Percentiles rank a stretch among this genome's conserved stretches.
These are phyloP conservation scores for Alectura lathami DNA, from an alignment of 2,113 vertebrate genomes.

Conservation along the genomic window DNA sequence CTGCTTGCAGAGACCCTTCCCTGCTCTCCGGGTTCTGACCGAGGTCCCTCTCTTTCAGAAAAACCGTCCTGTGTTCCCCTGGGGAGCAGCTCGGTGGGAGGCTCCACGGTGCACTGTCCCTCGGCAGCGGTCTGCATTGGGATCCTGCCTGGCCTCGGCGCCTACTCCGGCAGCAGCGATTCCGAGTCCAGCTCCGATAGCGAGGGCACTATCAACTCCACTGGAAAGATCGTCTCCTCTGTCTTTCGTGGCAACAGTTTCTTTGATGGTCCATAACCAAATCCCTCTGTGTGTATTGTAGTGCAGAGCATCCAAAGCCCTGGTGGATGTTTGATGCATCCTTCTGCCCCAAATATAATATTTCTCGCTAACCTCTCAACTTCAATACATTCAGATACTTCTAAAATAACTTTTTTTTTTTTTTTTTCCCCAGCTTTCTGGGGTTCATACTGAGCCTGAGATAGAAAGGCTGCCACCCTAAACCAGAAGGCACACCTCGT, in stretches of 20 bases:
- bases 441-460: neutral
- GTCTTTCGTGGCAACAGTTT: conserved; percentile 82
- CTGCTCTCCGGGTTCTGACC: rapidly evolving
- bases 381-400: conserved; percentile 34
- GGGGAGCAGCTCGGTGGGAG: conserved; percentile 65
- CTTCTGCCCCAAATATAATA: conserved; percentile 25
- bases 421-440: neutral
- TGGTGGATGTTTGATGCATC: conserved; percentile 5
- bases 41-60: conserved; percentile 57
- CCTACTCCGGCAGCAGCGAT: conserved; percentile 96
- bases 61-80: conserved; percentile 58
- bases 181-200: conserved; percentile 97
- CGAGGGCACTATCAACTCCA: conserved; percentile 90
- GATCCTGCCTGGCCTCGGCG: conserved; percentile 91
- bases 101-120: conserved; percentile 85
- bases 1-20: conserved; percentile 7
- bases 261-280: conserved; percentile 76
- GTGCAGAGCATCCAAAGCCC: conserved; percentile 30
- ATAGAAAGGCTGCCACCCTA: neutral
- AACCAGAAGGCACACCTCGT: neutral
- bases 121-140: conserved; percentile 93
- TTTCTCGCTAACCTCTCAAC: conserved; percentile 41
- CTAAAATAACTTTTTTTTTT: conserved; percentile 17
- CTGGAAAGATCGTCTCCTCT: conserved; percentile 85
- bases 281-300: neutral